Percentiles rank a stretch among this genome's conserved stretches.
Conservation (phyloP, 64 coral and sea anemone genomes). For the Trachythela sp. region DNA sequence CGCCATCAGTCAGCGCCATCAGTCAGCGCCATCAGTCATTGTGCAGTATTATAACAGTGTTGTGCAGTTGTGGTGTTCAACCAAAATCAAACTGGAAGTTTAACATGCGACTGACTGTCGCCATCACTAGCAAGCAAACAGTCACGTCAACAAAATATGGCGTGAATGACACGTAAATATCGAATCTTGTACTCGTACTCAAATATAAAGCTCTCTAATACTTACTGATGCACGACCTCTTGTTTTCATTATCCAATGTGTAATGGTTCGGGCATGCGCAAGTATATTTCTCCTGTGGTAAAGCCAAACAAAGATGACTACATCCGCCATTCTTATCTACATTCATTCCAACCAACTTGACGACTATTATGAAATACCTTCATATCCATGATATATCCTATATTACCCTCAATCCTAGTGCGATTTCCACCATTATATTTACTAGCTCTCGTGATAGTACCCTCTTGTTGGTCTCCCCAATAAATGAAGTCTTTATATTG, state of each 20-base stretch:
- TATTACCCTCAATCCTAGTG: constrained; percentile 49
- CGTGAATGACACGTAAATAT: too few species aligned
- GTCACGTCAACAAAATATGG: too few species aligned
- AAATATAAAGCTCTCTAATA: neutral
- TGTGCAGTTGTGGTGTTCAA: too few species aligned
- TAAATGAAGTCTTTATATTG: constrained; percentile 85
- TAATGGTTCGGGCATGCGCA: constrained; percentile 85
- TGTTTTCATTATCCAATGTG: constrained; percentile 41
- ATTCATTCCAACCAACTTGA: constrained; percentile 83
- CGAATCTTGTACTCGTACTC: too few species aligned
- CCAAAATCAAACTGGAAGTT: too few species aligned
- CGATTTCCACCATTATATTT: constrained; percentile 77
- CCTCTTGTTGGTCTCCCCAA: constrained; percentile 60
- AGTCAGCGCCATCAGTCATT: too few species aligned
- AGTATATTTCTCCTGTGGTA: constrained; percentile 38
- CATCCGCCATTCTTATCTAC: constrained; percentile 73
- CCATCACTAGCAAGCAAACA: too few species aligned
- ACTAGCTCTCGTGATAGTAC: constrained; percentile 79
- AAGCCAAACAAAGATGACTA: constrained; percentile 74
- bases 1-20: too few species aligned
- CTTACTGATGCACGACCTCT: constrained; percentile 62
- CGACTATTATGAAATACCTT: constrained; percentile 75
- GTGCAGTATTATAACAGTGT: too few species aligned
- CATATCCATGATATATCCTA: constrained; percentile 74
- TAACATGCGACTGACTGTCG: too few species aligned